A percentile compares a stretch with the other conserved stretches of the same genome.
These are phyloP conservation scores for Stratiolaelaps scimitus DNA, from an alignment of 1,140 invertebrate genomes.

Conservation along the genomic window DNA sequence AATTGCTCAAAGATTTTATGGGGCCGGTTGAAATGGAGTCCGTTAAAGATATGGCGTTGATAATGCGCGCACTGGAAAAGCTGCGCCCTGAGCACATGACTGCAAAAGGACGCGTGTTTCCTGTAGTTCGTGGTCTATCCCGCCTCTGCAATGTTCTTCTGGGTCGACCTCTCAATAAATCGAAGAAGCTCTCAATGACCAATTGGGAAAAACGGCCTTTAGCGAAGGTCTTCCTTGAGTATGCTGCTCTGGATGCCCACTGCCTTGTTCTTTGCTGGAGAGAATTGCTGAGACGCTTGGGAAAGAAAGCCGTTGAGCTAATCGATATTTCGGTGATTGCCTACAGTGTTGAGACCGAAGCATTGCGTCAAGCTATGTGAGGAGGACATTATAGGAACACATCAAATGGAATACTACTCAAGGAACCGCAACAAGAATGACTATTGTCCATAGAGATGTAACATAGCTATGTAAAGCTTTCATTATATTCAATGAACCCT, in stretches of 20 bases:
- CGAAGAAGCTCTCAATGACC: constrained; percentile 24
- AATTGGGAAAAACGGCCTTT: constrained; percentile 26
- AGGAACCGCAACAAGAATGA: too few species aligned
- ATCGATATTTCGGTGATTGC: constrained; percentile 23
- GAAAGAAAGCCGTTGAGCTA: neutral
- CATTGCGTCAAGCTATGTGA: neutral
- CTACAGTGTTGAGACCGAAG: constrained; percentile 25
- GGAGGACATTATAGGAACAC: too few species aligned
- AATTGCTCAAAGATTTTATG: constrained; percentile 13
- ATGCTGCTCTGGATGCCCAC: constrained; percentile 13
- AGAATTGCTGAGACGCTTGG: neutral
- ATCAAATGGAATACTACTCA: too few species aligned
- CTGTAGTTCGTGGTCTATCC: constrained; percentile 8
- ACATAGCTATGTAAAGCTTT: too few species aligned
- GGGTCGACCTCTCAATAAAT: constrained; percentile 14
- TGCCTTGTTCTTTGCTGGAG: constrained; percentile 10
- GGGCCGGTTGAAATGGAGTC: neutral
- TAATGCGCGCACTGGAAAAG: constrained; percentile 22
- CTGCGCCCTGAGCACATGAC: constrained; percentile 1
- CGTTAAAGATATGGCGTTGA: neutral
- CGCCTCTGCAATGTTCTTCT: constrained; percentile 21
- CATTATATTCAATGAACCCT: too few species aligned
- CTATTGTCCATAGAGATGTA: too few species aligned
- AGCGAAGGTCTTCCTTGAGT: neutral
- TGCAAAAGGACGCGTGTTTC: neutral